phyloP scores from a whole-genome alignment of 2,888 invertebrate species.

The Euclidia mi region DNA sequence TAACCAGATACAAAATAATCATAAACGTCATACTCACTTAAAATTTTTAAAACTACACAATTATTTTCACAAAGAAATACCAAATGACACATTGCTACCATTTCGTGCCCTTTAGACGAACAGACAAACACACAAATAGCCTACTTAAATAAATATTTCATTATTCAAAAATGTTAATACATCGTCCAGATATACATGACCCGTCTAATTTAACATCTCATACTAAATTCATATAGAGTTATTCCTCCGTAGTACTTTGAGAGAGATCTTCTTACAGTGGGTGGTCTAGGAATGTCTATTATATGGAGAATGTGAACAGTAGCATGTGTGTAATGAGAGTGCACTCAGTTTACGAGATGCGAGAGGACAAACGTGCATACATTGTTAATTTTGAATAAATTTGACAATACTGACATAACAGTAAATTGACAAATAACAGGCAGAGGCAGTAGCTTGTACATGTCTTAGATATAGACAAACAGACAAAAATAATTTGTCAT shows the following conservation, averaged over 20 bases:
- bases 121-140: constrained; percentile 75
- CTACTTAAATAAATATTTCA: constrained; percentile 82
- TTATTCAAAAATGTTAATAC: constrained; percentile 71
- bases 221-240: constrained; percentile 22
- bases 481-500: not conserved
- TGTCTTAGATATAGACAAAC: not conserved
- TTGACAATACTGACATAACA: constrained; percentile 33
- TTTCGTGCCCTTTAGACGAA: constrained; percentile 68
- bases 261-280: constrained; percentile 36
- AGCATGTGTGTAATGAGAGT: constrained; percentile 52
- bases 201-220: constrained; percentile 31
- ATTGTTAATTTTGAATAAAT: constrained; percentile 52
- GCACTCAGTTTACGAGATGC: constrained; percentile 46
- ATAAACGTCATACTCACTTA: constrained; percentile 33
- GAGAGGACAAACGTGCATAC: constrained; percentile 33
- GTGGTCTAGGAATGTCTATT: constrained; percentile 43
- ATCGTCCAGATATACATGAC: constrained; percentile 40
- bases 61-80: constrained; percentile 57
- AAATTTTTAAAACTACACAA: constrained; percentile 42
- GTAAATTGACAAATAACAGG: constrained; percentile 27
- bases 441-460: constrained; percentile 1
- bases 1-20: constrained; percentile 31
- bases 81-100: constrained; percentile 66
- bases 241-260: constrained; percentile 13
- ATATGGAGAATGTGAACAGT: constrained; percentile 48